These are phyloP conservation scores for Piprites chloris DNA, from an alignment of 2,113 vertebrate species.

Conservation along the genomic window DNA sequence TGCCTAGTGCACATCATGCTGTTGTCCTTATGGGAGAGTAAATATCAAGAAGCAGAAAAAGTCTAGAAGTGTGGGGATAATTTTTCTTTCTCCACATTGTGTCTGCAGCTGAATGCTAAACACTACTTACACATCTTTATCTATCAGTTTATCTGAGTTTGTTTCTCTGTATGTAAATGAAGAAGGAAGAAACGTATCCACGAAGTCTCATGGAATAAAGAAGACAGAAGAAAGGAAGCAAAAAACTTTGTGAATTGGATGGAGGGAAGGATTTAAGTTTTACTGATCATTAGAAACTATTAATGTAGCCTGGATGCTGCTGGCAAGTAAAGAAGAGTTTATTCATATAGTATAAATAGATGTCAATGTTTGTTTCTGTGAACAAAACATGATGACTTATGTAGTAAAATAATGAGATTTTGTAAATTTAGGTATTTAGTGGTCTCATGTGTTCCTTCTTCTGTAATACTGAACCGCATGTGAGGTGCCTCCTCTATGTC, in stretches of 20 bases:
- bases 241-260: neutral
- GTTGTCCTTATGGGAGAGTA: slow-evolving; percentile 3
- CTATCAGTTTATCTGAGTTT: neutral
- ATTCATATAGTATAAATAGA: neutral
- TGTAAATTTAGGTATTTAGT: neutral
- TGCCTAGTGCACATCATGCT: neutral
- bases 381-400: neutral
- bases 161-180: neutral
- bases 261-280: neutral
- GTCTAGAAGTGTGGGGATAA: neutral
- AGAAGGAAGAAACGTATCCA: neutral
- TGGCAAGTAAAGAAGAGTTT: neutral
- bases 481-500: neutral
- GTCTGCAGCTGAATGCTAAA: neutral
- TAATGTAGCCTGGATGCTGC: neutral
- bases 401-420: neutral
- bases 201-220: neutral
- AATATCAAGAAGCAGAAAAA: neutral
- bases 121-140: neutral
- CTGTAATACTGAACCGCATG: neutral
- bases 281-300: neutral
- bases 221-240: neutral
- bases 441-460: neutral
- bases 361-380: neutral
- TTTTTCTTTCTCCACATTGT: neutral